These are phyloP conservation scores for Urechis unicinctus DNA, from an alignment of 2,888 invertebrate species.

Conservation along the genomic window DNA sequence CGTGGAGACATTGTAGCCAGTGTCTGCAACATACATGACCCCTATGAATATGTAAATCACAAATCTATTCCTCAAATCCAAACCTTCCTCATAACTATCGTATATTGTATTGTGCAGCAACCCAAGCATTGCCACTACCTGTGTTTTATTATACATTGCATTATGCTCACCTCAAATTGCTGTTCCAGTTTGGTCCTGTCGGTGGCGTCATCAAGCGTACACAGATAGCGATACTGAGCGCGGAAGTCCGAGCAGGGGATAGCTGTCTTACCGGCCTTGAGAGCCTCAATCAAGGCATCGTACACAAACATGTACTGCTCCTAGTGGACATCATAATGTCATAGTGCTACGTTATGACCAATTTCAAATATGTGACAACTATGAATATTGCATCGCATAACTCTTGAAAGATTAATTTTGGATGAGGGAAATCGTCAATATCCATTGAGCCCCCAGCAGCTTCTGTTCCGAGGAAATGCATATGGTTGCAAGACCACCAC, in stretches of 20 bases:
- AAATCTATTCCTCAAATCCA: neutral
- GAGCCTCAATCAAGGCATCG: constrained; percentile 23
- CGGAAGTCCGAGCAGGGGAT: constrained; percentile 20
- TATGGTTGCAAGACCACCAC: too few relatives aligned
- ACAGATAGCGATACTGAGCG: constrained; percentile 11
- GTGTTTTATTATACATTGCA: too few relatives aligned
- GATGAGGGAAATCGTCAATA: too few relatives aligned
- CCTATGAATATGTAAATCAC: neutral
- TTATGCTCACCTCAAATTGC: constrained; percentile 36
- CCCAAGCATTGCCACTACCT: too few relatives aligned
- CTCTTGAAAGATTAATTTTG: too few relatives aligned
- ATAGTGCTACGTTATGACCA: too few relatives aligned
- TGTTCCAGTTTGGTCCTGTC: constrained; percentile 39
- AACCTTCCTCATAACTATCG: neutral
- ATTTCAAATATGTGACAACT: neutral
- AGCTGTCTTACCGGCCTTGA: constrained; percentile 20
- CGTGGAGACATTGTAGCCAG: constrained; percentile 6
- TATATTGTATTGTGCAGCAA: too few relatives aligned
- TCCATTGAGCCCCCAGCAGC: neutral
- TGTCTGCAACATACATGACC: constrained; percentile 3
- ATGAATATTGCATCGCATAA: neutral
- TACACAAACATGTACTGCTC: constrained; percentile 28
- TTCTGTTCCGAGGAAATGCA: neutral
- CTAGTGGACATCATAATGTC: constrained; percentile 12
- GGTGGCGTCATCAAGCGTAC: constrained; percentile 26